Conservation (phyloP, 2,113 vertebrate genomes). For the Loxodonta africana region DNA sequence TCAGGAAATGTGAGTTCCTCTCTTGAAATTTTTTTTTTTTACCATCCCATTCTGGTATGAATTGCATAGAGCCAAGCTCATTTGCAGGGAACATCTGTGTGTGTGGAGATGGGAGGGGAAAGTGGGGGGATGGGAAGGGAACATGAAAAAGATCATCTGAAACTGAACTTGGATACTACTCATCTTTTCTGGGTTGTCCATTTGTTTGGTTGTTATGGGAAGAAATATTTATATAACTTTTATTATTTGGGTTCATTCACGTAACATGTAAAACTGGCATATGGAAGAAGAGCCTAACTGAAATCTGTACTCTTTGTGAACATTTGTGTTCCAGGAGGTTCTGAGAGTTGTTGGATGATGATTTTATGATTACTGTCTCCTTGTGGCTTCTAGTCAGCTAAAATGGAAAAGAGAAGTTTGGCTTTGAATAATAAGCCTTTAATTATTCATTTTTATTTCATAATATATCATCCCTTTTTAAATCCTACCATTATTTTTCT, state of each 20-base stretch:
- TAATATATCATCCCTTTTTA: constrained; percentile 34
- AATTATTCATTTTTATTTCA: constrained; percentile 60
- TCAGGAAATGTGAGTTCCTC: constrained; percentile 82
- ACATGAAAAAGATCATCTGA: background rate
- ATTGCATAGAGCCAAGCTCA: background rate
- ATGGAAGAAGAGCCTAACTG: background rate
- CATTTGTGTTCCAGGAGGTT: constrained; percentile 62
- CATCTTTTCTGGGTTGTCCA: constrained; percentile 23
- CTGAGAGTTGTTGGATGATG: background rate
- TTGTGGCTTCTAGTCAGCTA: constrained; percentile 8
- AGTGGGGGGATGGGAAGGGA: background rate
- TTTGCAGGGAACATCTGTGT: constrained; percentile 67
- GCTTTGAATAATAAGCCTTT: constrained; percentile 51
- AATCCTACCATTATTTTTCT: constrained; percentile 19
- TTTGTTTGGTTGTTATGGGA: background rate
- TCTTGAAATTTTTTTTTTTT: background rate
- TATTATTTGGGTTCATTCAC: constrained; percentile 9
- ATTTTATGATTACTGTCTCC: background rate
- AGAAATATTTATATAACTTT: constrained; percentile 36
- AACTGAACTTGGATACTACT: constrained; percentile 46
- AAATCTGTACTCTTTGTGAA: constrained; percentile 27
- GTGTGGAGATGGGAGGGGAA: background rate
- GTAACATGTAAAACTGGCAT: background rate
- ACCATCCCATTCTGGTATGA: constrained; percentile 55
- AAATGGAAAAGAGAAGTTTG: background rate